A percentile compares a stretch with the other conserved stretches of the same genome.
Evolutionary conservation across 2,113 vertebrate species (phyloP).

Genomic region (Lepus europaeus): DNA sequence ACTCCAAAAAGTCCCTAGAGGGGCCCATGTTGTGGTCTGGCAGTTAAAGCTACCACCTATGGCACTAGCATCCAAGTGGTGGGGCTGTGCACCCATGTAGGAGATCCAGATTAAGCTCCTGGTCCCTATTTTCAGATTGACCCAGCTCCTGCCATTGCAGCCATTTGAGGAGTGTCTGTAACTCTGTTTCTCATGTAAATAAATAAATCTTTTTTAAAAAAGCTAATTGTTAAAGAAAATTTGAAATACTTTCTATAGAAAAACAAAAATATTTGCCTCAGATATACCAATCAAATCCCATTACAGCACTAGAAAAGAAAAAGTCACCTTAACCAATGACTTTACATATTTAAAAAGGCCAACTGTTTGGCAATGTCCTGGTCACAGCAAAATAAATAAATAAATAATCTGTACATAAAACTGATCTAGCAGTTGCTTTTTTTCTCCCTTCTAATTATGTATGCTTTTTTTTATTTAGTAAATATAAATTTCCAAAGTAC

Average conservation of each 20-base stretch:
- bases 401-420: not conserved
- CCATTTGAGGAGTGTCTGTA: no score
- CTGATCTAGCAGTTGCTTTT: not conserved
- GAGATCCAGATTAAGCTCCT: no score
- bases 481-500: no score
- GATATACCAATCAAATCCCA: not conserved
- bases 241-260: not conserved
- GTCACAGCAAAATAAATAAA: not conserved
- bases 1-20: no score
- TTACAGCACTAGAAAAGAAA: not conserved
- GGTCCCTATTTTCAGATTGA: no score
- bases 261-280: not conserved
- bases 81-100: no score
- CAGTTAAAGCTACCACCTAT: no score
- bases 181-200: no score
- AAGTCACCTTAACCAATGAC: not conserved
- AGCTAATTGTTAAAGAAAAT: not conserved
- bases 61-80: no score
- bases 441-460: not conserved
- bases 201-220: not conserved
- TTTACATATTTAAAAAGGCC: not conserved
- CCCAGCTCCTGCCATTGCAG: no score
- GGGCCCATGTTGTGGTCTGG: no score
- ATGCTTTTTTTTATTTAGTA: no score
- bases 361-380: not conserved